Base-by-base conservation (phyloP, 2,888 invertebrate species). In the Thymelicus sylvestris region DNA sequence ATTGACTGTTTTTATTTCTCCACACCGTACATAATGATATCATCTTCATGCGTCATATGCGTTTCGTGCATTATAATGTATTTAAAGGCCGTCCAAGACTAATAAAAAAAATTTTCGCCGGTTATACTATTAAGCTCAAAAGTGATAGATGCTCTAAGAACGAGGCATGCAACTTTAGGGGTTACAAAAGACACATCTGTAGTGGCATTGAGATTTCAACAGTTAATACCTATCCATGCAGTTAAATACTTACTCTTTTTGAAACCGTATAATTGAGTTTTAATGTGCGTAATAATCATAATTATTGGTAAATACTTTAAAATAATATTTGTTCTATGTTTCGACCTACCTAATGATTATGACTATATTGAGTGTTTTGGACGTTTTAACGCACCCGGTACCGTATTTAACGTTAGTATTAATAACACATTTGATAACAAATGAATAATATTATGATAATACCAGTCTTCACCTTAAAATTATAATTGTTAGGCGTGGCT, bases 321-420 rank as follows among this genome's bases (percentile, higher is more conserved):
- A 68, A 44, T 62, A 62, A 31, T 62, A 74, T 70, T 76, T 72
- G 70, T 70, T 65, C 68, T 63, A 63, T 57, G 44, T 77, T 81
- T 79, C 31, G 24, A 74, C 81, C 75, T 76, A 73, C 74, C 78
- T 82, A 82, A 71, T 74, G 77, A 76, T 78, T 80, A 80, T 84
- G 76, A 81, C 79, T 82, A 84, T 76, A 80, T 78, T 80, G 81
- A 81, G 77, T 84, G 78, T 83, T 83, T 74, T 80, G 78, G 78
- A 83, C 80, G 80, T 80, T 78, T 81, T 75, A 75, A 80, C 77
- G 80, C 70, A 84, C 88, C 90, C 87, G 86, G 79, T 89, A 90
- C 89, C 90, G 83, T 84, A 50, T 61, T 60, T 85, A 86, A 84
- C 84, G 85, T 92, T 91, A 89, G 87, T 90, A 78, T 74, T 74